Conservation (phyloP, 2,888 invertebrate genomes). For the Pecten maximus region DNA sequence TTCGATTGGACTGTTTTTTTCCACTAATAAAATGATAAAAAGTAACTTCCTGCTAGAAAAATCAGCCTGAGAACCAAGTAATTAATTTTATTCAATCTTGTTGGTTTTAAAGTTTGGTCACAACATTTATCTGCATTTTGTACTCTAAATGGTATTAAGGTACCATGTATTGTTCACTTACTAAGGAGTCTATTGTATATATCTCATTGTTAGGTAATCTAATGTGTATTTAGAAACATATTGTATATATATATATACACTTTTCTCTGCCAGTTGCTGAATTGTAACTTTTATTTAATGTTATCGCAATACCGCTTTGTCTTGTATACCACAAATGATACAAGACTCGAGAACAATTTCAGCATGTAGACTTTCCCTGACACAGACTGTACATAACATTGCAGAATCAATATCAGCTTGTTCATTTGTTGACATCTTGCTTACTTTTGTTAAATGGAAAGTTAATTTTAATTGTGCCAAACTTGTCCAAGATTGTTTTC, state of each 20-base stretch:
- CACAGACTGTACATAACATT: not conserved
- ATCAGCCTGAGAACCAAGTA: no score
- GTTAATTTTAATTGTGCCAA: conserved; percentile 30
- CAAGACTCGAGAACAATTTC: not conserved
- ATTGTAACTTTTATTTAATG: conserved; percentile 25
- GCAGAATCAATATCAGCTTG: not conserved
- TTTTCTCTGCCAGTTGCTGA: conserved; percentile 13
- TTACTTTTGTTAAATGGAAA: not conserved
- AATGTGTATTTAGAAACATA: conserved; percentile 13
- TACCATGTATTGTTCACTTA: not conserved
- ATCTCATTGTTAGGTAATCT: conserved; percentile 9
- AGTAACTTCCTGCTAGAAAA: no score
- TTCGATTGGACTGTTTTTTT: no score
- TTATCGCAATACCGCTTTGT: not conserved
- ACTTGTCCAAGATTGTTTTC: not conserved
- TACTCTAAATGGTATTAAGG: not conserved
- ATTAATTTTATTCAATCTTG: not conserved
- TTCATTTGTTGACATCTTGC: not conserved
- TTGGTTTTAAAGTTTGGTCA: not conserved
- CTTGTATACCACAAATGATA: not conserved
- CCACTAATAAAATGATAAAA: no score
- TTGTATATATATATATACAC: not conserved
- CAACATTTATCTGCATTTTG: not conserved
- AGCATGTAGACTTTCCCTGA: not conserved
- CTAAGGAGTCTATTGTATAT: not conserved